Base-by-base conservation (phyloP, 1,140 invertebrate genomes). In the Bombus huntii region DNA sequence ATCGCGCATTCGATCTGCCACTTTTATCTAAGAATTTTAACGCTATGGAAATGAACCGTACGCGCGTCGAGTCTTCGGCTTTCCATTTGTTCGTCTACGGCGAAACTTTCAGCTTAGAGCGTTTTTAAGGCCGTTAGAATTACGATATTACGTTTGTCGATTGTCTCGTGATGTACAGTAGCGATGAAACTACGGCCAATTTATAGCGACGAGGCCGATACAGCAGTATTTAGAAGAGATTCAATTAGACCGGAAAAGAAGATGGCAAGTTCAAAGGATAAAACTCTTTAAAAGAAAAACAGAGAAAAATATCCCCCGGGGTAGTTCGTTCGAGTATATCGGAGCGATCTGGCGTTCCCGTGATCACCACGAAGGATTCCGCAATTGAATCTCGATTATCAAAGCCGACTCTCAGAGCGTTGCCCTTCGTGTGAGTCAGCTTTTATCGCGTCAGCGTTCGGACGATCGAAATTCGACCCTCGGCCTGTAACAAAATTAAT, bases 21-120 rank as follows among this genome's bases (percentile, higher is more conserved):
- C 81, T 90, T 91, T 91, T 84, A 91, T 90, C 86, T 78, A 76
- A 53, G 85, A 92, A 92, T 92, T 88, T 92, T 91, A 90, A 91
- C 77, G 83, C 72, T 88, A 92, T 90, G 89, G 86, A 92, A 92
- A 92, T 92, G 53, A 91, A 86, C 89, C 83, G 87, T 85, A 88
- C 90, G 85, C 88, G 73, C 83, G 42, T 80, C 84, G 79, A 84
- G 75, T 73, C 80, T 77, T 73, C 62, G 42, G 28, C n/a, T 65
- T 77, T 59, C 42, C 74, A 65, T 76, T 65, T 72, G 71, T 76
- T 66, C 25, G 12, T 22, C 39, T n/a, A 25, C 9, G 28, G 12
- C 9, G 22, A 73, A 44, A 74, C 15, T 47, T 75, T 53, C 31
- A n/a, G 13, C 28, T 8, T 31, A 0, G 3, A 0, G 22, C 9